Base-by-base conservation (phyloP, 2,888 invertebrate genomes). In the Watsonalla cultraria region DNA sequence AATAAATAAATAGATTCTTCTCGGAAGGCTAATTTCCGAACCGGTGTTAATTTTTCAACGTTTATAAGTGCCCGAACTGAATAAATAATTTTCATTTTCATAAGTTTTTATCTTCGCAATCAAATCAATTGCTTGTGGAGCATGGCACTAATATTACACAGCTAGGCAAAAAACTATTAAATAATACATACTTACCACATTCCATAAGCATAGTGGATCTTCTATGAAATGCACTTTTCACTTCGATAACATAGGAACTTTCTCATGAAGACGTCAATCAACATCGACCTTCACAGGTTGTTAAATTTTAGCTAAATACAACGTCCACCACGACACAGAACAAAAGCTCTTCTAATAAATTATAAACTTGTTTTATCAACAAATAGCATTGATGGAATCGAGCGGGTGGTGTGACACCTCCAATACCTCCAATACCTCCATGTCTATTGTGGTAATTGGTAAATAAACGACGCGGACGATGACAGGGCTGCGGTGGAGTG, bases 361-460 rank as follows among this genome's bases (percentile, higher is more conserved):
- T 45, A 39, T 9, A 37, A 37, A 37, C 37, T 9, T 8, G 47
- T 13, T 9, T 11, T 8, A 37, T 37, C 37, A 49, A 37, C 49
- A 33, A 9, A 45, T 39, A 64, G 64, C 61, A 66, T 67, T 62
- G 66, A 67, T 68, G 11, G 9, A 54, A 49, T 60, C 53, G 51
- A 67, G 67, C 74, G 72, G 70, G 74, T 68, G 70, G 76, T 68
- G 68, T 51, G 60, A 68, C 70, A 68, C 71, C 61, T 64, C 65
- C 61, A 5, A 13, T 37, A 68, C 71, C 61, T 64, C 65, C 61
- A 5, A 13, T 37, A 9, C 9, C 42, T 42, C 42, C 11, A 62
- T 75, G 74, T 72, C 76, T 72, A 74, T 70, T 73, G 71, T 68
- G 70, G 69, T 80, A 74, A 80, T 81, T 80, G 74, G 81, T 84